These are phyloP conservation scores for Calameuta filiformis DNA, from an alignment of 2,888 invertebrate genomes.

Conservation along the genomic window DNA sequence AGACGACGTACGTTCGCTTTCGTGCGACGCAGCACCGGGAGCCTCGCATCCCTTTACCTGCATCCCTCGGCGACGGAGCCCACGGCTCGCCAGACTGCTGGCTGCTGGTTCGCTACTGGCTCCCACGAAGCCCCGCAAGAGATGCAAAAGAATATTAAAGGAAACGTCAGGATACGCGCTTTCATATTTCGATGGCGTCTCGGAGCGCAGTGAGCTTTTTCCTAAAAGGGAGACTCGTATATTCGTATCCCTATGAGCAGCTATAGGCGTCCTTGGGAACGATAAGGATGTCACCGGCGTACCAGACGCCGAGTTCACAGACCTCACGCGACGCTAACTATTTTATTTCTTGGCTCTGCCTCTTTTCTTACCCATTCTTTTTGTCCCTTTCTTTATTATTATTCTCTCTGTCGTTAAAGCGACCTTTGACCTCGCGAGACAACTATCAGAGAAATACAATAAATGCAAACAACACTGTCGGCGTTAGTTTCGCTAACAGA, in stretches of 20 bases:
- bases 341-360: not conserved
- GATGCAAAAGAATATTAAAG: conserved; percentile 37
- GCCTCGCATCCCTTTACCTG: no score
- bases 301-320: not conserved
- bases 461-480: not conserved
- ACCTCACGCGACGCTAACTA: not conserved
- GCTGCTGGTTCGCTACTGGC: no score
- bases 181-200: conserved; percentile 34
- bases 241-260: conserved; percentile 10
- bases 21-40: not conserved
- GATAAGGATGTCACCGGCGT: no score
- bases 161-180: conserved; percentile 33
- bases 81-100: no score
- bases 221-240: not conserved
- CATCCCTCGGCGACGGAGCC: no score
- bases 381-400: not conserved
- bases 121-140: not conserved
- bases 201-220: not conserved
- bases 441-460: not conserved
- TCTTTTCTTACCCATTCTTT: not conserved
- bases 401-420: not conserved
- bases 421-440: not conserved
- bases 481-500: not conserved
- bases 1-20: not conserved
- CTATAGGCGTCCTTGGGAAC: no score